Base-by-base conservation (phyloP, 1,140 invertebrate species). In the Drosophila tropicalis region DNA sequence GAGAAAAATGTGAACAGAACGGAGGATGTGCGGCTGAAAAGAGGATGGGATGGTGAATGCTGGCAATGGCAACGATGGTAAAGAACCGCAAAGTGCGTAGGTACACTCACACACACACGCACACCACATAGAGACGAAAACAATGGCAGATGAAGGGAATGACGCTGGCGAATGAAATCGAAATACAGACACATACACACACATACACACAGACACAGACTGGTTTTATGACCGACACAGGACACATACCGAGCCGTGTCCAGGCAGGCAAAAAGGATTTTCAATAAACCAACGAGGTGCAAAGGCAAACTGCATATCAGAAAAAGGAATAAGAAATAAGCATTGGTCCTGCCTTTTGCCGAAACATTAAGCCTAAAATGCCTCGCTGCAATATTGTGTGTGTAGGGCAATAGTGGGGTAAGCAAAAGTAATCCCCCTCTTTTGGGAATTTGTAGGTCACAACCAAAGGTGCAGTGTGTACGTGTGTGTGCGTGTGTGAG, bases 221-320 rank as follows among this genome's bases (percentile, higher is more conserved):
- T 22, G 19, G 17, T 51, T 51, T 51, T 51, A 22, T 51, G 44
- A 19, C 44, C 44, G 17, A 22, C 17, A 47, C 44, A 47, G n/a
- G 7, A 51, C 17, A 51, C 44, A 51, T 10, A 19, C 17, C 6
- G 15, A 44, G 15, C 4, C n/a, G 7, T 17, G 15, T 17, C 5
- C 44, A 47, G 15, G 44, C 17, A 51, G 44, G 44, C 9, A 51
- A 51, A 51, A 51, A 51, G 44, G 44, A 51, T 51, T 51, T 51
- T 51, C 44, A 51, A 51, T 51, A 51, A 51, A 22, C 44, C 17
- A 51, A 51, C 44, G 44, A 51, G 44, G 44, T 51, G 44, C 44
- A 51, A 51, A 51, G 9, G 17, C 44, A 51, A 51, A 51, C 44
- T 51, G 44, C 44, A 51, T 51, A 22, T 12, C 9, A 22, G 17